Base-by-base conservation (phyloP, 2,113 vertebrate genomes). In the Cricetomys ansorgei region DNA sequence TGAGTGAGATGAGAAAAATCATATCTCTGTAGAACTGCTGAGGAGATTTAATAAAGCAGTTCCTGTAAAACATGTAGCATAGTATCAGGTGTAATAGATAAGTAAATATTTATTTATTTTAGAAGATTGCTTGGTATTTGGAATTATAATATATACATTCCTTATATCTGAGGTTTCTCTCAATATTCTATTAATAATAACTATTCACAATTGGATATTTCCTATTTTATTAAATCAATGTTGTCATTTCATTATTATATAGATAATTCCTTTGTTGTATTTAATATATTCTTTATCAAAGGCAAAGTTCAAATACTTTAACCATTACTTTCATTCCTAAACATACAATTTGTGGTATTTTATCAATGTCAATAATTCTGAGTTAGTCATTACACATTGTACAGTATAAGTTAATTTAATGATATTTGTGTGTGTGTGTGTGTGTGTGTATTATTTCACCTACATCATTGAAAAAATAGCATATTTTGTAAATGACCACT, bases 1-100 rank as follows among this genome's bases (percentile, higher is more conserved):
- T 70, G 21, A 50, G n/a, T 94, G 37, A 87, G 86, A 90, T 88
- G 45, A 92, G 21, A 31, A 89, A 91, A 76, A 37, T n/a, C 43
- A n/a, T n/a, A 0, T 57, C 3, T 21, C 11, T 76, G 15, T 5
- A 69, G 43, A 53, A 86, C 4, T 59, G 1, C 8, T 77, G 31
- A 67, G 10, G 77, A 7, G 27, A 64, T 64, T 87, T 83, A 80
- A 55, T 48, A 27, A 88, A 89, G 83, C 59, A 53, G 48, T 31
- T 3, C 23, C 48, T 6, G 0, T 25, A 75, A 80, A 75, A 87
- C 37, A 86, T 43, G 89, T 79, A 90, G 3, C 27, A 84, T 17
- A 50, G 31, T 45, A 16, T 19, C 16, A 84, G 17, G 19, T 12
- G 16, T 53, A 48, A 72, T 17, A n/a, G 84, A 57, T 34, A 48